A percentile compares a stretch with the other conserved stretches of the same genome.
These are phyloP conservation scores for Solen grandis DNA, from an alignment of 1,140 invertebrate species.

Conservation along the genomic window DNA sequence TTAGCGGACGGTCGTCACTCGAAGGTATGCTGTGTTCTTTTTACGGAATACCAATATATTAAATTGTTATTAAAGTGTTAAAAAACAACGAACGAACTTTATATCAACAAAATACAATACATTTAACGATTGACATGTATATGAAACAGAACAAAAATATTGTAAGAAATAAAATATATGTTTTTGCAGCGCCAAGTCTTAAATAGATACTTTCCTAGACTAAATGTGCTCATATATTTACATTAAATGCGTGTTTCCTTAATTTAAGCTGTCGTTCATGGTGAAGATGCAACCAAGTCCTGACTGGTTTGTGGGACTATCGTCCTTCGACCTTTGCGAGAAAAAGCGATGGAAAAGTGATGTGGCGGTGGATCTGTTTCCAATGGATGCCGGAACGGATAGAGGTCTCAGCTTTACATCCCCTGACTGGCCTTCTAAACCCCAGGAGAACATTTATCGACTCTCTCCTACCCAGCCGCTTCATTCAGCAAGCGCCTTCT, in stretches of 20 bases:
- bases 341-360: constrained; percentile 66
- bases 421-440: constrained; percentile 70
- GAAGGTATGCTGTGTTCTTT: constrained; percentile 82
- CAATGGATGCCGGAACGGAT: constrained; percentile 73
- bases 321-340: constrained; percentile 66
- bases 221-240: too few relatives aligned
- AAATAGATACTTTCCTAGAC: too few relatives aligned
- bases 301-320: constrained; percentile 75
- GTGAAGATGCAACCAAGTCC: constrained; percentile 75
- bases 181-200: too few relatives aligned
- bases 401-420: constrained; percentile 73
- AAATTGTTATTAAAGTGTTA: too few relatives aligned
- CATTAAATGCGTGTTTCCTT: too few relatives aligned
- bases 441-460: constrained; percentile 60
- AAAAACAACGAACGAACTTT: too few relatives aligned
- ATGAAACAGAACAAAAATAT: too few relatives aligned
- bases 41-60: too few relatives aligned
- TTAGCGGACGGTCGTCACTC: constrained; percentile 96
- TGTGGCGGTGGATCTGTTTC: constrained; percentile 61
- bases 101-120: too few relatives aligned
- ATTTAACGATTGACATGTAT: too few relatives aligned
- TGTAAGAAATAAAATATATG: too few relatives aligned
- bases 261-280: constrained; percentile 74
- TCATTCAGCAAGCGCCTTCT: constrained; percentile 73
- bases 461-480: constrained; percentile 64